Evolutionary conservation across 1,140 invertebrate genomes (phyloP).

Genomic region (Drosophila busckii): DNA sequence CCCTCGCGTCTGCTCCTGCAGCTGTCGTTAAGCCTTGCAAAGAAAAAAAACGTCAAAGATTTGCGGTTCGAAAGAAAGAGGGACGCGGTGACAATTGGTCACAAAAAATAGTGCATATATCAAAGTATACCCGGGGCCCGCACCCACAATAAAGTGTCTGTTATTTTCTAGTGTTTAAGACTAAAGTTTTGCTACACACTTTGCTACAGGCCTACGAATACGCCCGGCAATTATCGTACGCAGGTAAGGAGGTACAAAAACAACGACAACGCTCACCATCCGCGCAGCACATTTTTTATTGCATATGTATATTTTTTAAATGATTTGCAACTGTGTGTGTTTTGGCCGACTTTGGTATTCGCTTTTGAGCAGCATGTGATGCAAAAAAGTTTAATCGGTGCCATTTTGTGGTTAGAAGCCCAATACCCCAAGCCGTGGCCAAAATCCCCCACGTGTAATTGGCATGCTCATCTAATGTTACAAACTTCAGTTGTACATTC

Average conservation of each 20-base stretch:
- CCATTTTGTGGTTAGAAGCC: slow-evolving; percentile 66
- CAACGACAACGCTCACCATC: slow-evolving; percentile 3
- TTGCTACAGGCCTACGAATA: slow-evolving; percentile 10
- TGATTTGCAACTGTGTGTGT: slow-evolving; percentile 21
- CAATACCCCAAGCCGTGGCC: slow-evolving; percentile 12
- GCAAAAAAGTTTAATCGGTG: slow-evolving; percentile 23
- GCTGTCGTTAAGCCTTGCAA: slow-evolving; percentile 10
- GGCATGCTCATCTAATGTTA: slow-evolving; percentile 15
- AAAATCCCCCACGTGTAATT: slow-evolving; percentile 39
- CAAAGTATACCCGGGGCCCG: slow-evolving; percentile 8
- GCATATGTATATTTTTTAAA: background rate
- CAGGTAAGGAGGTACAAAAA: slow-evolving; percentile 37
- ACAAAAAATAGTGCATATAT: slow-evolving; percentile 23
- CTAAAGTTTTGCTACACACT: slow-evolving; percentile 52
- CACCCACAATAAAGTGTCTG: slow-evolving; percentile 13
- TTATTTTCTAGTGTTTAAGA: slow-evolving; percentile 53
- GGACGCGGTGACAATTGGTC: slow-evolving; percentile 32
- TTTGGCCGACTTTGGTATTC: slow-evolving; percentile 29
- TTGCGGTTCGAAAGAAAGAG: slow-evolving; percentile 27
- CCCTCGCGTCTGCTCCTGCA: slow-evolving; percentile 5
- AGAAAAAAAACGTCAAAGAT: slow-evolving; percentile 33
- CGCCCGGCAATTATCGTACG: slow-evolving; percentile 27
- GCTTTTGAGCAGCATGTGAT: slow-evolving; percentile 12
- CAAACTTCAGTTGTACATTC: too few species aligned
- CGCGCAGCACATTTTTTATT: slow-evolving; percentile 13